Evolutionary conservation across 2,113 vertebrate genomes (phyloP), one percentile per base, ranked within the genome.

Genomic region (Kryptolebias marmoratus): DNA sequence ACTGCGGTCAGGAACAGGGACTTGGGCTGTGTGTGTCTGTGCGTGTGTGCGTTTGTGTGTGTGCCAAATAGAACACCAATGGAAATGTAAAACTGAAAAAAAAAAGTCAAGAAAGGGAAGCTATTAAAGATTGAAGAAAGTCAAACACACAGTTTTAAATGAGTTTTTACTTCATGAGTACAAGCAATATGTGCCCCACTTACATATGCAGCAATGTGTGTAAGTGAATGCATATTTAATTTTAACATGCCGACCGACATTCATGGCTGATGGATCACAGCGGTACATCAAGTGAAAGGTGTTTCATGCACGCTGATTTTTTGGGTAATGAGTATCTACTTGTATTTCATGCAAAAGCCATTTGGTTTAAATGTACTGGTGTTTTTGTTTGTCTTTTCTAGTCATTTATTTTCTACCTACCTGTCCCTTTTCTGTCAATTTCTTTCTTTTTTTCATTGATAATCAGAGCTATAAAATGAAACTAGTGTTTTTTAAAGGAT

Each of bases 181-280:
- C 8, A 28, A 13, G 16, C 44, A 47, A 13, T 28, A 39, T 59
- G 75, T 55, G 27, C 45, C 54, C 32, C 30, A 44, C 12, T 48
- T 47, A 62, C 11, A 47, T 18, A 73, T 52, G 45, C 2, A 48
- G 48, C 64, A 22, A 11, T 22, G 54, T 61, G 18, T 45, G 12
- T 18, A 49, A 22, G 61, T 63, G 18, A 67, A 69, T 70, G 48
- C 36, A 70, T 22, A 72, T 84, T 84, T 68, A 42, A 72, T 89
- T 85, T 69, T 55, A 85, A 86, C 39, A 63, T 36, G 70, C 62
- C 58, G 12, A 49, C 47, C 59, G 77, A 88, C 86, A 88, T 86
- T 86, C 79, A 88, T 49, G 82, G 81, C 56, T 78, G 75, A 81
- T 50, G 28, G 66, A 47, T 45, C 18, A 3, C 15, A 4, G 54